These are phyloP conservation scores for Augochlora pura DNA, from an alignment of 1,140 invertebrate genomes.

Conservation along the genomic window DNA sequence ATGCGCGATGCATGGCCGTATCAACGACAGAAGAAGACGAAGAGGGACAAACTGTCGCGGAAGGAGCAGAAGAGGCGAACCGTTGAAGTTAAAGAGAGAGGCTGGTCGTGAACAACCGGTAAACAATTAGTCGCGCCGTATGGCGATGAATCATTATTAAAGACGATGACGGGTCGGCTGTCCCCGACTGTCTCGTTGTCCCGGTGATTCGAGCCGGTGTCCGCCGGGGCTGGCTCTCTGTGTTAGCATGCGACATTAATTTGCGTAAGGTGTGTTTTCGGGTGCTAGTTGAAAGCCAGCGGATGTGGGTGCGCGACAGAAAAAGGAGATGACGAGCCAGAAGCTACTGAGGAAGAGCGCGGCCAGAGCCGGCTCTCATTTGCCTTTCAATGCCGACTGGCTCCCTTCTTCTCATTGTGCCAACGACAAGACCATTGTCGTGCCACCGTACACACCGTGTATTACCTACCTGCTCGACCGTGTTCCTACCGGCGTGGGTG, in stretches of 20 bases:
- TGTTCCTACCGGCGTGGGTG: slow-evolving; percentile 61
- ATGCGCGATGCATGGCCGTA: slow-evolving; percentile 44
- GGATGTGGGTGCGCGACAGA: slow-evolving; percentile 64
- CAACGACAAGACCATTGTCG: slow-evolving; percentile 58
- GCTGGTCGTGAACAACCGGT: slow-evolving; percentile 57
- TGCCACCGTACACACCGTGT: slow-evolving; percentile 52
- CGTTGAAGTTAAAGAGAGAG: slow-evolving; percentile 33
- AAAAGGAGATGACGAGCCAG: slow-evolving; percentile 53
- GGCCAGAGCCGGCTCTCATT: slow-evolving; percentile 48
- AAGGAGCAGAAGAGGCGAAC: background rate
- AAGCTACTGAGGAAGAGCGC: slow-evolving; percentile 25
- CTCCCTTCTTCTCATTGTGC: slow-evolving; percentile 57
- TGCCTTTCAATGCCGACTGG: slow-evolving; percentile 60
- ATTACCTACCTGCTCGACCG: slow-evolving; percentile 51
- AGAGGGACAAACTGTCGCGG: background rate
- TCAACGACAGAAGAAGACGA: slow-evolving; percentile 45
- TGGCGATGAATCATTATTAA: slow-evolving; percentile 67
- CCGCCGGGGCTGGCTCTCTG: background rate
- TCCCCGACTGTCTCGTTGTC: slow-evolving; percentile 49
- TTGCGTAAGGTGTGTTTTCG: slow-evolving; percentile 67
- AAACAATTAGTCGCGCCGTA: slow-evolving; percentile 67
- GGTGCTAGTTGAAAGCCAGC: slow-evolving; percentile 58
- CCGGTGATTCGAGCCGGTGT: slow-evolving; percentile 46
- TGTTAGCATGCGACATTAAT: slow-evolving; percentile 64
- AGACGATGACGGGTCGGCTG: slow-evolving; percentile 60